Evolutionary conservation across 2,888 invertebrate genomes (phyloP).

Genomic region (Leptogaster cylindrica): DNA sequence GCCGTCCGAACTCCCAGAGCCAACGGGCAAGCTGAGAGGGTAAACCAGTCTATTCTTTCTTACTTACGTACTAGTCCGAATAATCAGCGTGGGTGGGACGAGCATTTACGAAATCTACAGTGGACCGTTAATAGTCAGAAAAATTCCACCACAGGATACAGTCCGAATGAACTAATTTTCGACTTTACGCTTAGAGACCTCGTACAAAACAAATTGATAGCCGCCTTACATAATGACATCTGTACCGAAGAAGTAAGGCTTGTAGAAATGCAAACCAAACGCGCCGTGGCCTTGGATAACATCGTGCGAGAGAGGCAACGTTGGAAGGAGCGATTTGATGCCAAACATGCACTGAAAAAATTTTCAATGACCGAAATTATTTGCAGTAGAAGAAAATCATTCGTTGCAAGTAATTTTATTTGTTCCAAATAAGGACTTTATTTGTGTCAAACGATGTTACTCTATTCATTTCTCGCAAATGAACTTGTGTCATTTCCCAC

Average conservation of each 20-base stretch:
- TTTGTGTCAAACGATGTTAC: no score
- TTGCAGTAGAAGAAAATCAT: no score
- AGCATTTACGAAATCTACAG: not conserved
- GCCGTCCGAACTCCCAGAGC: conserved; percentile 2
- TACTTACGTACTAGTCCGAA: not conserved
- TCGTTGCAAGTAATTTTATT: no score
- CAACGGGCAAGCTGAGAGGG: conserved; percentile 11
- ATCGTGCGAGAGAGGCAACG: not conserved
- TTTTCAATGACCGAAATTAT: no score
- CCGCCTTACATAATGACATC: not conserved
- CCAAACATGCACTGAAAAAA: conserved; percentile 7
- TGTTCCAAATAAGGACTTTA: no score
- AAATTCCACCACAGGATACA: not conserved
- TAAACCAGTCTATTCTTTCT: not conserved
- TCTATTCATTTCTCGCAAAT: no score
- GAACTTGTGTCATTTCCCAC: no score
- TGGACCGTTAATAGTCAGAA: not conserved
- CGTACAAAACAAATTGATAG: not conserved
- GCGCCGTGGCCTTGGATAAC: not conserved
- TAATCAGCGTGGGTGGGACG: not conserved
- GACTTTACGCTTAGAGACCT: not conserved
- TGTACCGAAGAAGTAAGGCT: not conserved
- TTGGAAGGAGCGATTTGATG: conserved; percentile 22
- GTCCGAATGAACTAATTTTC: not conserved
- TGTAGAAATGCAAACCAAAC: not conserved